Conservation (phyloP, 2,797 vertebrate species). For the Malacoraja senta region DNA sequence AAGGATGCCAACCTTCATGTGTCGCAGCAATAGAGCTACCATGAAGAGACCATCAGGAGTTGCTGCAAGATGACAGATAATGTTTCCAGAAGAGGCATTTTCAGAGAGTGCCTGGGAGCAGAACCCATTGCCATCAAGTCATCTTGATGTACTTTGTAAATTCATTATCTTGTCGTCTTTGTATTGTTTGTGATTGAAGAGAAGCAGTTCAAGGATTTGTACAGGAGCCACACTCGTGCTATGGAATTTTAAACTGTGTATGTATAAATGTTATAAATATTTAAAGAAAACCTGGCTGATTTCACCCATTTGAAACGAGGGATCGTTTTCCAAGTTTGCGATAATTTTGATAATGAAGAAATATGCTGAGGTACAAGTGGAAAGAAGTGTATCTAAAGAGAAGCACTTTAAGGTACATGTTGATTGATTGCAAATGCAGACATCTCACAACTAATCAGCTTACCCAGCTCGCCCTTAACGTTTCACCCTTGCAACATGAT, state of each 20-base stretch:
- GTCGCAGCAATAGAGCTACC: not conserved
- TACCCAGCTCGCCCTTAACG: not conserved
- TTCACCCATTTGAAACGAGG: slow-evolving; percentile 20
- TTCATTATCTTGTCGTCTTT: slow-evolving; percentile 34
- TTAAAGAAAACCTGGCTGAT: slow-evolving; percentile 26
- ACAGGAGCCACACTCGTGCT: not conserved
- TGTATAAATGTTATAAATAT: slow-evolving; percentile 37
- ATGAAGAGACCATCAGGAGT: not conserved
- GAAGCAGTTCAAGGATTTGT: not conserved
- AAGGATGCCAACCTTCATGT: not conserved
- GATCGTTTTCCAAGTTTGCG: not conserved
- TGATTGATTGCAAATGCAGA: no score
- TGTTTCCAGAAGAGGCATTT: not conserved
- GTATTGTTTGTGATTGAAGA: slow-evolving; percentile 29
- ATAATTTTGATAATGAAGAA: slow-evolving; percentile 22
- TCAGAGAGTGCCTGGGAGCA: not conserved
- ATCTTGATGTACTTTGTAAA: slow-evolving; percentile 1
- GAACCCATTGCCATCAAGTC: not conserved
- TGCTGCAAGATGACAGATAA: not conserved
- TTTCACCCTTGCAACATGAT: not conserved
- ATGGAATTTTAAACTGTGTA: slow-evolving; percentile 32
- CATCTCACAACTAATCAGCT: not conserved
- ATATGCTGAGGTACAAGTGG: not conserved
- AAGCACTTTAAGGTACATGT: not conserved
- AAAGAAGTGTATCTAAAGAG: not conserved